Evolutionary conservation across 2,797 vertebrate genomes (phyloP).

Genomic region (Borostomias antarcticus): DNA sequence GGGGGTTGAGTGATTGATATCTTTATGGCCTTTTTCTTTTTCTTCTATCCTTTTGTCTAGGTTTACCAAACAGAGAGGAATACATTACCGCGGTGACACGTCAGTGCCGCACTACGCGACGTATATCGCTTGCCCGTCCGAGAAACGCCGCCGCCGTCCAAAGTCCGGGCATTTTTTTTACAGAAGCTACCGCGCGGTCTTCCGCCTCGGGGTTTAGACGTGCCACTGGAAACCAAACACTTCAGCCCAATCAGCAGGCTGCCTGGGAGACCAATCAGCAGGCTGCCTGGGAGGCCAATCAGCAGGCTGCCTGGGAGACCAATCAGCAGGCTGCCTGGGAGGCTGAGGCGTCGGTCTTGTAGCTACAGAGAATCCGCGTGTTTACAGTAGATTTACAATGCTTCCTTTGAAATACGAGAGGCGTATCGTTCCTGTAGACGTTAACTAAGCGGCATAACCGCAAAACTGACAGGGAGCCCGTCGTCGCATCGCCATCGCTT

Average conservation of each 20-base stretch:
- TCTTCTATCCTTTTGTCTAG: conserved; percentile 68
- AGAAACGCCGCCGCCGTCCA: conserved; percentile 30
- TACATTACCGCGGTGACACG: conserved; percentile 52
- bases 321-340: conserved; percentile 22
- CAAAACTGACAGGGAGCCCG: background rate
- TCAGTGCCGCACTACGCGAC: conserved; percentile 44
- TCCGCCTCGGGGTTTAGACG: conserved; percentile 33
- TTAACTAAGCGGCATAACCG: conserved; percentile 23
- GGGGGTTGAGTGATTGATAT: conserved; percentile 65
- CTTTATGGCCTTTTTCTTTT: conserved; percentile 68
- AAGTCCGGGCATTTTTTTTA: too few species aligned
- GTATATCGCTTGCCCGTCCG: conserved; percentile 37
- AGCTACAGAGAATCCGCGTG: conserved; percentile 28
- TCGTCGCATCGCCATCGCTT: too few species aligned
- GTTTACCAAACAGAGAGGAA: conserved; percentile 65
- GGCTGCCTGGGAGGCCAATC: too few species aligned
- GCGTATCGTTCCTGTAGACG: conserved; percentile 24
- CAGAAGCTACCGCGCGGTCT: too few species aligned
- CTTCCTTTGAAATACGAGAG: conserved; percentile 31
- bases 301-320: too few species aligned
- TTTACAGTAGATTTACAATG: conserved; percentile 29
- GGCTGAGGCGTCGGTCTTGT: conserved; percentile 34
- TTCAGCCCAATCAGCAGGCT: background rate
- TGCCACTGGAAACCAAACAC: conserved; percentile 25
- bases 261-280: too few species aligned